Conservation (phyloP, 2,113 vertebrate species). For the Rhinoptilus africanus region DNA sequence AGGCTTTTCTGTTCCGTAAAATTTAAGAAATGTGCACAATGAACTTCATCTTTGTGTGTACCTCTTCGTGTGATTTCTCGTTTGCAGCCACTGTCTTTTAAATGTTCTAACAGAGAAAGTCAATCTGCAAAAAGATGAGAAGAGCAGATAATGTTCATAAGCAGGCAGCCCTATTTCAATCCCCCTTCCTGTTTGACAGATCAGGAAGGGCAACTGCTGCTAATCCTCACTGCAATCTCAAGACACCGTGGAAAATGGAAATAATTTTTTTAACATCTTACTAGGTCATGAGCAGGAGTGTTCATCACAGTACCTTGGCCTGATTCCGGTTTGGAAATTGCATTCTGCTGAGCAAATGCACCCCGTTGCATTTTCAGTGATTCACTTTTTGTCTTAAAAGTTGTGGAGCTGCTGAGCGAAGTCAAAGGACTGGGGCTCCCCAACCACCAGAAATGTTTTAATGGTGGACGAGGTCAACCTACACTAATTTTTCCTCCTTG, state of each 20-base stretch:
- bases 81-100: background rate
- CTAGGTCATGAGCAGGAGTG: background rate
- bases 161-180: background rate
- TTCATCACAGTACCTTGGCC: background rate
- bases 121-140: background rate
- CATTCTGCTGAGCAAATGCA: background rate
- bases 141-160: background rate
- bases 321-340: background rate
- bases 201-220: background rate
- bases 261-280: background rate
- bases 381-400: background rate
- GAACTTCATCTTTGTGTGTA: background rate
- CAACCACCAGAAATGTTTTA: background rate
- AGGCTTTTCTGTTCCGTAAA: background rate
- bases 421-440: background rate
- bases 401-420: background rate
- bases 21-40: background rate
- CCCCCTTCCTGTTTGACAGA: background rate
- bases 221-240: conserved; percentile 2
- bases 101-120: background rate
- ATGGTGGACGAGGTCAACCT: background rate
- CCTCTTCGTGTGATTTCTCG: background rate
- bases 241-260: background rate
- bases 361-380: background rate
- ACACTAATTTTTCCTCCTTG: background rate